A percentile compares a stretch with the other conserved stretches of the same genome.
Conservation (phyloP, 2,797 vertebrate species). For the Fistularia commersonii region DNA sequence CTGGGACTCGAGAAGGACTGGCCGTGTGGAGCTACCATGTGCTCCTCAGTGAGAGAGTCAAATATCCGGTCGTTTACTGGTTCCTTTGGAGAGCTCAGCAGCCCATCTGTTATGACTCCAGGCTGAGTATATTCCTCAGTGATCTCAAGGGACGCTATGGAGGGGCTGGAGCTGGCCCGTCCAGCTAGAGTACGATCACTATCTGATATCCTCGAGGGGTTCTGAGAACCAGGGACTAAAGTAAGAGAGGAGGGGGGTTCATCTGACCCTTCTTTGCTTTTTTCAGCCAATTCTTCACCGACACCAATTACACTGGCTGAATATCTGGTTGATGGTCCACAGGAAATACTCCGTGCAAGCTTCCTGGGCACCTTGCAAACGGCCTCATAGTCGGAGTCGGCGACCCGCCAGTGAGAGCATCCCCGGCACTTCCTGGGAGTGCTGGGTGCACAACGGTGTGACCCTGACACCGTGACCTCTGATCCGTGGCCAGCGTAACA, state of each 20-base stretch:
- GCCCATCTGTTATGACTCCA: conserved; percentile 55
- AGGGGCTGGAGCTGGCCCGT: conserved; percentile 81
- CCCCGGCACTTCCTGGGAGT: conserved; percentile 81
- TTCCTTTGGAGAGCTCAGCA: conserved; percentile 47
- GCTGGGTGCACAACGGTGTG: conserved; percentile 44
- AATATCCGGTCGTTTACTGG: conserved; percentile 70
- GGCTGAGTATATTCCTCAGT: conserved; percentile 61
- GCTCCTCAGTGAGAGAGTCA: conserved; percentile 77
- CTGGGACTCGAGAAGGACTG: conserved; percentile 49
- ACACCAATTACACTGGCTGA: conserved; percentile 69
- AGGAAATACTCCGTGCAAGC: conserved; percentile 83
- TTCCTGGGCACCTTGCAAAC: conserved; percentile 93
- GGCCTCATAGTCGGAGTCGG: conserved; percentile 91
- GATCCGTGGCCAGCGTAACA: conserved; percentile 44
- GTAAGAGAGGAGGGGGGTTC: conserved; percentile 72
- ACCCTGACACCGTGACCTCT: conserved; percentile 44
- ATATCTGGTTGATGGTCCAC: conserved; percentile 82
- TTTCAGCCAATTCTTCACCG: conserved; percentile 24
- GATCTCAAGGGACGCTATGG: conserved; percentile 81
- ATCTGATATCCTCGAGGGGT: conserved; percentile 65
- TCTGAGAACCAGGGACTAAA: conserved; percentile 63
- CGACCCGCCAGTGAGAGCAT: conserved; percentile 83
- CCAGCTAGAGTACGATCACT: conserved; percentile 73
- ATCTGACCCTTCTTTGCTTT: conserved; percentile 61
- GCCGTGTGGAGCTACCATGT: conserved; percentile 41